Base-by-base conservation (phyloP, 1,140 invertebrate genomes). In the Drosophila oshimai region DNA sequence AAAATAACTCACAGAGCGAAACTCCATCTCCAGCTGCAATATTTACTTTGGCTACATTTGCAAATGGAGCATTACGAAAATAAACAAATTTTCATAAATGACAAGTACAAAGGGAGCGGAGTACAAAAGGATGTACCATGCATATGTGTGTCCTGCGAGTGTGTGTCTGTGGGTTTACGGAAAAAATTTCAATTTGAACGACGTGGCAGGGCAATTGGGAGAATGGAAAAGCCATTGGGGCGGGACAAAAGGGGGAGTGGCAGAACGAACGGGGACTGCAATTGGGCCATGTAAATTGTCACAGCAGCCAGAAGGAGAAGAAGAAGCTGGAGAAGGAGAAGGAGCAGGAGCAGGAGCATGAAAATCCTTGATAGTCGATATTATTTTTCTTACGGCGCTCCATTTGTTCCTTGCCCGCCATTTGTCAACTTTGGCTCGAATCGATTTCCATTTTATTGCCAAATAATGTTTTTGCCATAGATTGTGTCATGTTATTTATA, bases 1-100 rank as follows among this genome's bases (percentile, higher is more conserved):
- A 64, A 83, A 83, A 62, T 36, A 55, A 34, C 51, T 39, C 28
- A 36, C 9, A 29, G 49, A 33, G 39, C 7, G 42, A 44, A 17
- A 39, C 28, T 29, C 53, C 34, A 54, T 41, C 36, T 53, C 49
- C 70, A 69, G 39, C 65, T 74, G 64, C 83, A 86, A 89, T 89
- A 89, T 89, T 89, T 89, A 89, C 87, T 89, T 84, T 89, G 84
- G 81, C 75, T 89, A 89, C 86, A 89, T 89, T 89, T 84, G 79
- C 86, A 89, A 89, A 89, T 89, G 84, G 84, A 84, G 84, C 84
- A 89, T 88, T 81, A 83, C 84, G 84, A 84, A 84, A 89, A 89
- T 89, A 89, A 89, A 89, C 84, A 89, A 79, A 89, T 89, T 89
- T 89, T 89, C 86, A 89, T 89, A 84, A 84, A 84, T 86, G 80